Conservation (phyloP, 2,888 invertebrate species). For the Spilosoma lubricipeda region DNA sequence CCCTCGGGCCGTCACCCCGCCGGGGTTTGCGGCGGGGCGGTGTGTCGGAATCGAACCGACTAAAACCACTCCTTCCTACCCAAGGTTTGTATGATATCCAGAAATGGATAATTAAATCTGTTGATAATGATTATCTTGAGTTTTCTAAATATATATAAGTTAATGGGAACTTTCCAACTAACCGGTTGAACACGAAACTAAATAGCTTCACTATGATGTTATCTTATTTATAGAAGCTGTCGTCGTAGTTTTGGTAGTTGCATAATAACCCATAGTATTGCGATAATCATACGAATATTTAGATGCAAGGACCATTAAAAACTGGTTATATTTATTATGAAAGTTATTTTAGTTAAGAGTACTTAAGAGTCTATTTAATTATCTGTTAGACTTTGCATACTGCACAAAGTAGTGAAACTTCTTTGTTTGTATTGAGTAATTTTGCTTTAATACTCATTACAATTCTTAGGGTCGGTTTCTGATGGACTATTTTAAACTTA, state of each 20-base stretch:
- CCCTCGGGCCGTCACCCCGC: too few relatives aligned
- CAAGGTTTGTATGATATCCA: too few relatives aligned
- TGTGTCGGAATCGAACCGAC: too few relatives aligned
- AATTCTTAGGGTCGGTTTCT: too few relatives aligned
- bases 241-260: background rate
- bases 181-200: background rate
- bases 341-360: background rate
- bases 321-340: background rate
- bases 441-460: too few relatives aligned
- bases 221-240: background rate
- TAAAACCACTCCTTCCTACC: too few relatives aligned
- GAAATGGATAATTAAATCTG: too few relatives aligned
- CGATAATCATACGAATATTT: background rate
- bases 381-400: too few relatives aligned
- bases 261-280: background rate
- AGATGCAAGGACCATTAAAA: background rate
- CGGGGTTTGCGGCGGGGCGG: too few relatives aligned
- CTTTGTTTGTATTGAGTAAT: too few relatives aligned
- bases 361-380: background rate
- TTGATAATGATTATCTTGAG: background rate
- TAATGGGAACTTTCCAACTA: background rate
- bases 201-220: background rate
- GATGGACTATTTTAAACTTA: too few relatives aligned
- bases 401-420: too few relatives aligned
- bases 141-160: background rate